These are phyloP conservation scores for Dynastes hyllus DNA, from an alignment of 2,888 invertebrate species.

Conservation along the genomic window DNA sequence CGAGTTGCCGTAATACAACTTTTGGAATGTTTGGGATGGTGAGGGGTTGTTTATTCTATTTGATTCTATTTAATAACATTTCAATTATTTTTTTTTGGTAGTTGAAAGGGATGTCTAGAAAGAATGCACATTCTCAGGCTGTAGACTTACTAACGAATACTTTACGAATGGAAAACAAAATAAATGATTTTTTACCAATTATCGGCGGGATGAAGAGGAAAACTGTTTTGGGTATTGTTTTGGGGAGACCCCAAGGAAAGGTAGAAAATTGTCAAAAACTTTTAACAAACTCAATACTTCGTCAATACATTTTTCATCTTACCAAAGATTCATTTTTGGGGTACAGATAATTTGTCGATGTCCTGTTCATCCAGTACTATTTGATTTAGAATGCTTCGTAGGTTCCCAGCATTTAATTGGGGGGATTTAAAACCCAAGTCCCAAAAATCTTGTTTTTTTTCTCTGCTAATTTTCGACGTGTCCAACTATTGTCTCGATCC, in stretches of 20 bases:
- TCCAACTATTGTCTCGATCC: too few species aligned
- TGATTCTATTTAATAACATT: background rate
- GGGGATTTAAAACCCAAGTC: too few species aligned
- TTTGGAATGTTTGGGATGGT: conserved; percentile 87
- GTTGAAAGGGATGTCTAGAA: conserved; percentile 76
- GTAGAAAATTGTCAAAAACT: background rate
- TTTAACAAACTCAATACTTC: too few species aligned
- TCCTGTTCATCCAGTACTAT: too few species aligned
- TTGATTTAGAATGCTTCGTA: too few species aligned
- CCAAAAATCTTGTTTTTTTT: too few species aligned
- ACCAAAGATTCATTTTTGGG: too few species aligned
- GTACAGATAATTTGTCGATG: too few species aligned
- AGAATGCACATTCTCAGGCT: conserved; percentile 73
- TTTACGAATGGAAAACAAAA: conserved; percentile 77
- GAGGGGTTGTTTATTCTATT: conserved; percentile 56
- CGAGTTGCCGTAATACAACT: conserved; percentile 88
- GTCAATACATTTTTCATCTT: too few species aligned
- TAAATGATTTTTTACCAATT: conserved; percentile 76
- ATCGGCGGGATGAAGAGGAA: conserved; percentile 97
- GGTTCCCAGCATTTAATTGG: too few species aligned
- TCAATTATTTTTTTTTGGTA: conserved; percentile 66
- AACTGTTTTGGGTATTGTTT: conserved; percentile 89
- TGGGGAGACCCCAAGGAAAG: conserved; percentile 80
- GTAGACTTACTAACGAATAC: conserved; percentile 74
- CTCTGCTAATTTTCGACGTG: too few species aligned